Evolutionary conservation across 1,140 invertebrate genomes (phyloP).

Genomic region (Trichoplusia ni): DNA sequence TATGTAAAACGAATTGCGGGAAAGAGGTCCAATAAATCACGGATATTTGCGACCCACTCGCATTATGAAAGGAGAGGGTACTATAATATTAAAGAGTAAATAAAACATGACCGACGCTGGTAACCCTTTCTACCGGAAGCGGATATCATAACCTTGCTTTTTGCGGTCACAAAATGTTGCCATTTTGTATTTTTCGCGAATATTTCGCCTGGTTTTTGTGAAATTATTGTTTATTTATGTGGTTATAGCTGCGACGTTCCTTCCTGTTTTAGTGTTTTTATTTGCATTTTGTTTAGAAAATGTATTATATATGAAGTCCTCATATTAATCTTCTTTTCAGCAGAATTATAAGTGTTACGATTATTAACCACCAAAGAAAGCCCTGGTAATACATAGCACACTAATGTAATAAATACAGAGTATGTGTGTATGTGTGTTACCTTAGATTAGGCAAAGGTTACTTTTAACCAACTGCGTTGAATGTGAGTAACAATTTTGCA

Average conservation of each 20-base stretch:
- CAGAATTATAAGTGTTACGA: too few relatives aligned
- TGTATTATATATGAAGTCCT: too few relatives aligned
- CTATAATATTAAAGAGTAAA: slow-evolving; percentile 47
- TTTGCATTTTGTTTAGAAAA: too few relatives aligned
- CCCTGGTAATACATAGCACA: too few relatives aligned
- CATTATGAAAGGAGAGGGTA: slow-evolving; percentile 33
- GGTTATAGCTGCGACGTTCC: neutral
- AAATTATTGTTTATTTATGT: slow-evolving; percentile 10
- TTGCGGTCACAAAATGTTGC: slow-evolving; percentile 46
- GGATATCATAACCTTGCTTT: slow-evolving; percentile 48
- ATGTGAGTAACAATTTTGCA: too few relatives aligned
- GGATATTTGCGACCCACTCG: slow-evolving; percentile 40
- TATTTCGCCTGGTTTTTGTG: neutral
- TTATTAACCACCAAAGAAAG: too few relatives aligned
- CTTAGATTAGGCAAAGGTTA: too few relatives aligned
- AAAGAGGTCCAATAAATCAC: slow-evolving; percentile 44
- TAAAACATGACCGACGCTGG: slow-evolving; percentile 44
- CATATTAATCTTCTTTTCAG: too few relatives aligned
- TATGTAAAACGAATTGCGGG: slow-evolving; percentile 25
- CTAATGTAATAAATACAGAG: too few relatives aligned
- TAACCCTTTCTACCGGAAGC: slow-evolving; percentile 61
- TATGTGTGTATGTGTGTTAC: too few relatives aligned
- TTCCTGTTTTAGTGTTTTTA: neutral
- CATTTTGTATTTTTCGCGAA: slow-evolving; percentile 38
- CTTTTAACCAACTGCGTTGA: too few relatives aligned